Evolutionary conservation across 1,140 invertebrate genomes (phyloP), one percentile per base, ranked within the genome.

Genomic region (Telenomus remus): DNA sequence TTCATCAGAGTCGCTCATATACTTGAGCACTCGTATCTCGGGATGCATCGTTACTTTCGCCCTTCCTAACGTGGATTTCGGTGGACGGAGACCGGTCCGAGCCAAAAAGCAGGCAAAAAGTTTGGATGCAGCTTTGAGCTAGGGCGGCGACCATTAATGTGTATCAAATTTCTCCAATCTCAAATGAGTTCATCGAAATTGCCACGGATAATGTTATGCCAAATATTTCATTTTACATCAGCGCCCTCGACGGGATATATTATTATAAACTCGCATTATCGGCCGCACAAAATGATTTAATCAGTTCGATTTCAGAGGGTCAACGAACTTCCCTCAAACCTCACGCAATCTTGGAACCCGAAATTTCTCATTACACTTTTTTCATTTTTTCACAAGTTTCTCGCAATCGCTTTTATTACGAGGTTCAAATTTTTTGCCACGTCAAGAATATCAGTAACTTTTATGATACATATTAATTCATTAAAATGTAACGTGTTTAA

Each of bases 141-240:
- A 9, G 54, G 47, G 73, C 64, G 48, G 65, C 48, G 50, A 27
- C 55, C 11, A 60, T 47, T 61, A 66, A 59, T 66, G 56, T 64
- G 56, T 65, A 76, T 76, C 65, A 59, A 70, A 66, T 66, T 60
- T 71, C 66, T 43, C 49, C 39, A 51, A 71, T 65, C 61, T 64
- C 46, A 69, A 65, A 35, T 54, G 47, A 64, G 35, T 57, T 64
- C 55, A 76, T 61, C 60, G 49, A 65, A 70, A 70, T 61, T 66
- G 44, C 61, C 53, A n/a, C n/a, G 37, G 55, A 64, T 70, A 76
- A 55, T 60, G 33, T 51, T 15, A 51, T 47, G 16, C 53, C 55
- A 73, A 65, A 60, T 60, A 74, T 63, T 68, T 63, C 33, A 74
- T 63, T 68, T 63, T 16, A 63, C 19, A 37, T 44, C 42, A 42